Evolutionary conservation across 1,140 invertebrate species (phyloP).

Genomic region (Heliconius hermathena): DNA sequence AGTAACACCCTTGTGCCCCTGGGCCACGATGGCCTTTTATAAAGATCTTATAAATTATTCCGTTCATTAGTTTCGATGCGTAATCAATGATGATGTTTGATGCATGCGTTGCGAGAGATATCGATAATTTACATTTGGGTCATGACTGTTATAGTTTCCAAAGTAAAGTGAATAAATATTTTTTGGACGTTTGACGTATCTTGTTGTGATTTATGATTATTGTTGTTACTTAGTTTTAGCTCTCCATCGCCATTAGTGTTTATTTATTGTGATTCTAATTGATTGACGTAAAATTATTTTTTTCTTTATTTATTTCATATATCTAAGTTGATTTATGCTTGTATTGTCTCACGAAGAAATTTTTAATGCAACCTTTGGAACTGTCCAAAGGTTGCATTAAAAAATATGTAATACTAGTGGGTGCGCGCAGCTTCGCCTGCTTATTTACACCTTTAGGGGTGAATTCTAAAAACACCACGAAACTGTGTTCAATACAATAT

Average conservation of each 20-base stretch:
- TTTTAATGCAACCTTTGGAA: too few relatives aligned
- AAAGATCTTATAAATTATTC: neutral
- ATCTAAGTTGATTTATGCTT: too few relatives aligned
- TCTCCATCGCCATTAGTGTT: neutral
- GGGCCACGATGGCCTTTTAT: too few relatives aligned
- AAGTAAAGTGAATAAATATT: neutral
- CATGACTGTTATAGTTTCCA: neutral
- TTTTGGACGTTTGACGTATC: neutral
- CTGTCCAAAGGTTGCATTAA: too few relatives aligned
- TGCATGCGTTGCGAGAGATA: neutral
- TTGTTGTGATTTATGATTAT: neutral
- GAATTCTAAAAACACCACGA: too few relatives aligned
- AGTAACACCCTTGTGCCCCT: too few relatives aligned
- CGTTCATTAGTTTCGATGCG: neutral
- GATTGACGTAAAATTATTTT: neutral
- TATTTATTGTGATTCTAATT: neutral
- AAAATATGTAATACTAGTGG: too few relatives aligned
- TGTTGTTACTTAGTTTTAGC: neutral
- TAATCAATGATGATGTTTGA: neutral
- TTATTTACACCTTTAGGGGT: too few relatives aligned
- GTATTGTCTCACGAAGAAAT: too few relatives aligned
- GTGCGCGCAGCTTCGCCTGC: too few relatives aligned
- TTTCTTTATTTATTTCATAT: neutral
- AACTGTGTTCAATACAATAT: too few relatives aligned
- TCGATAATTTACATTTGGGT: conserved; percentile 7